phyloP scores from a whole-genome alignment of 2,888 invertebrate genomes.

The Pheosia tremula region DNA sequence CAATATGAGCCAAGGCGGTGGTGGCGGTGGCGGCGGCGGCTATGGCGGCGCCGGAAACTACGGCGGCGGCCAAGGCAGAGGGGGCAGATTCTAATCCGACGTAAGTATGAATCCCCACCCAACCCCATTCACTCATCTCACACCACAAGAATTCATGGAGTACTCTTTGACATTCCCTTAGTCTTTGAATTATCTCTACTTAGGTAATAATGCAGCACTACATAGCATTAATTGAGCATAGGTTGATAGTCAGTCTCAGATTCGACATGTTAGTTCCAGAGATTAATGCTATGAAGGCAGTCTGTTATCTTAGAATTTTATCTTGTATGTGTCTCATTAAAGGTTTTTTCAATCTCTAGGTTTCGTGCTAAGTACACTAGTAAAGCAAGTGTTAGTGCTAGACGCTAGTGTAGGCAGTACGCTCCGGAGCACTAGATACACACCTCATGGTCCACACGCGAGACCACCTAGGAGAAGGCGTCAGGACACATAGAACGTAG shows the following conservation, averaged over 20 bases:
- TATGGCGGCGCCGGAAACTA: constrained; percentile 71
- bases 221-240: constrained; percentile 77
- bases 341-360: constrained; percentile 84
- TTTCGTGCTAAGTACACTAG: constrained; percentile 85
- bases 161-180: constrained; percentile 35
- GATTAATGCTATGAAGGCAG: constrained; percentile 81
- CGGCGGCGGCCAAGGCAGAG: constrained; percentile 75
- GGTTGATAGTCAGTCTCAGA: constrained; percentile 41
- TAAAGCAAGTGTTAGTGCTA: constrained; percentile 81
- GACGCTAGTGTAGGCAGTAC: constrained; percentile 84
- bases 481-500: constrained; percentile 78
- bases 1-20: constrained; percentile 87
- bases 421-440: constrained; percentile 84
- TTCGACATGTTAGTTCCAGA: constrained; percentile 55
- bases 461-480: constrained; percentile 81
- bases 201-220: constrained; percentile 56
- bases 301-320: constrained; percentile 57
- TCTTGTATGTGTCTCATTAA: constrained; percentile 68
- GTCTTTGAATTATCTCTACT: constrained; percentile 40
- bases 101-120: constrained; percentile 55
- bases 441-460: constrained; percentile 78
- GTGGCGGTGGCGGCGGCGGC: constrained; percentile 76
- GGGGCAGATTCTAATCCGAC: constrained; percentile 61
- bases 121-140: constrained; percentile 37
- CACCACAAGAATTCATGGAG: constrained; percentile 44